phyloP scores from a whole-genome alignment of 92 coral and sea anemone species.

The Porites evermanni region DNA sequence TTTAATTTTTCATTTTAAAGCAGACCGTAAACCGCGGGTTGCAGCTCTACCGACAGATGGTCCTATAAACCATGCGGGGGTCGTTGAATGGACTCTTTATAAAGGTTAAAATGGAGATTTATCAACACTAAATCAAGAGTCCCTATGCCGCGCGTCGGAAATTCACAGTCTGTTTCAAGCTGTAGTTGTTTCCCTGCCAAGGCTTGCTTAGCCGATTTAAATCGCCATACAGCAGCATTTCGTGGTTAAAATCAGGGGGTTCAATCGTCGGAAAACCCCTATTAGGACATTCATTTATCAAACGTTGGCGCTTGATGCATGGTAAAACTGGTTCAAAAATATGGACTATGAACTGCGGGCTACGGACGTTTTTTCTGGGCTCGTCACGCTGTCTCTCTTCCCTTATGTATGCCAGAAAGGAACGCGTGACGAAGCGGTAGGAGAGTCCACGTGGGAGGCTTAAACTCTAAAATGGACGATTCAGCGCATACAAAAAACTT shows the following conservation, averaged over 20 bases:
- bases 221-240: constrained; percentile 3
- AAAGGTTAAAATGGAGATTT: not conserved
- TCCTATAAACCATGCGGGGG: not conserved
- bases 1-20: no score
- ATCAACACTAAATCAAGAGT: not conserved
- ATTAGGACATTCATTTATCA: not conserved
- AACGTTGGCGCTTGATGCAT: not conserved
- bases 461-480: no score
- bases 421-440: no score
- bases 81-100: not conserved
- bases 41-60: not conserved
- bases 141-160: not conserved
- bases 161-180: constrained; percentile 2
- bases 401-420: no score
- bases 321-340: not conserved
- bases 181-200: not conserved
- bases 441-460: no score
- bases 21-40: not conserved
- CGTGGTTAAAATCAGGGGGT: constrained; percentile 1
- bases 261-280: constrained; percentile 6
- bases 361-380: no score
- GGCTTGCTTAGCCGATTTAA: constrained; percentile 6
- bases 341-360: no score
- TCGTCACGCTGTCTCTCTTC: no score
- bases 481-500: no score